Evolutionary conservation across 2,113 vertebrate species (phyloP), one percentile per base, ranked within the genome.

Genomic region (Eidolon helvum): DNA sequence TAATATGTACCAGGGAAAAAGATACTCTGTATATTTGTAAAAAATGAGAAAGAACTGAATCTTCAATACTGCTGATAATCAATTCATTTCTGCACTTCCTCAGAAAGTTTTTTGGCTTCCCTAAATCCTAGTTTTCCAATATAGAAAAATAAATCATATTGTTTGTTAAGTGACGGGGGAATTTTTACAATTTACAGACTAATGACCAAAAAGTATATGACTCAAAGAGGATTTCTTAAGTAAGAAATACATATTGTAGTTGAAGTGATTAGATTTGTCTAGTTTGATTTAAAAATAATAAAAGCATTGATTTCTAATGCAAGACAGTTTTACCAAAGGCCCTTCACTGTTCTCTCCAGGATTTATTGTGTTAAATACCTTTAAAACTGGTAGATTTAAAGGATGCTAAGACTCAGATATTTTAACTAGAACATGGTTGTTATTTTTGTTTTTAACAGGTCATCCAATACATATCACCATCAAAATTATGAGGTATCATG

Each of bases 361-460:
- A 69, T 68, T 86, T 85, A 55, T 50, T 50, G 14, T 69, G 55
- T 77, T 89, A 96, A 93, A 82, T 72, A 83, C n/a, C 35, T 93
- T 96, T 68, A 53, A 82, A 78, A 71, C 26, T 71, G 1, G 21
- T 66, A 35, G 50, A 87, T 59, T 55, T 82, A 90, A 95, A 91
- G 40, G 14, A 87, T 63, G 85, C 12, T 48, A 1, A 72, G 55
- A 0, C 30, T 12, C 15, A n/a, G 26, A 12, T 91, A 85, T 91
- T 91, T 95, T 57, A 87, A 72, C 7, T 94, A 94, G 33, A 89
- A 55, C 15, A 26, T 1, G 80, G 43, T 48, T 84, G 12, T 82
- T 61, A 68, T 63, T 93, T 95, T 92, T 88, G 30, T 55, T 90
- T 91, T 91, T 84, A 68, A 92, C 26, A 83, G 53, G 82, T 85